A percentile compares a stretch with the other conserved stretches of the same genome.
Evolutionary conservation across 2,113 vertebrate genomes (phyloP).

Genomic region (Limnothrissa miodon): DNA sequence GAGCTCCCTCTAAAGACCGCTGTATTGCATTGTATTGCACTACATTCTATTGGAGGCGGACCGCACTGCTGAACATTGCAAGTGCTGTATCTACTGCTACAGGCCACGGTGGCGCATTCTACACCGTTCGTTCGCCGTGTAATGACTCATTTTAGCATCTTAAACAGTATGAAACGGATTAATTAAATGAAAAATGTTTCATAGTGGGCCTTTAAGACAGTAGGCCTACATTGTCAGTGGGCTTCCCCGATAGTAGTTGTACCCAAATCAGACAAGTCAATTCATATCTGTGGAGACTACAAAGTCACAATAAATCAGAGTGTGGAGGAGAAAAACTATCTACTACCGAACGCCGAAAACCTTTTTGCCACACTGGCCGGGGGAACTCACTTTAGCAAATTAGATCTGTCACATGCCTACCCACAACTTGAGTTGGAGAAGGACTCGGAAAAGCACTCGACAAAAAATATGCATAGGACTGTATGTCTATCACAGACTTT

Average conservation of each 20-base stretch:
- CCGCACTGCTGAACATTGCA: too few relatives aligned
- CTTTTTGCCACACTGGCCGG: conserved; percentile 35
- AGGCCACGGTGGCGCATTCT: too few relatives aligned
- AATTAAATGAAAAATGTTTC: too few relatives aligned
- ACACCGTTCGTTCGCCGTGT: too few relatives aligned
- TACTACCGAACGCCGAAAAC: conserved; percentile 28
- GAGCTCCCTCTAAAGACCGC: too few relatives aligned
- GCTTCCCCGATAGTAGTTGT: conserved; percentile 23
- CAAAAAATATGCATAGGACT: conserved; percentile 27
- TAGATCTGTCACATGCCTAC: conserved; percentile 33
- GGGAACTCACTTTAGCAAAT: conserved; percentile 25
- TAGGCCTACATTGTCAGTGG: conserved; percentile 25
- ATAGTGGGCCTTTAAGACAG: too few relatives aligned
- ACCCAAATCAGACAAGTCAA: conserved; percentile 25
- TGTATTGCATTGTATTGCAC: too few relatives aligned
- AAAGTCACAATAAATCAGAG: conserved; percentile 26
- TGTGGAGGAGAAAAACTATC: conserved; percentile 4
- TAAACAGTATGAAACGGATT: too few relatives aligned
- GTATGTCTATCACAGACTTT: neutral
- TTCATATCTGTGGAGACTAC: conserved; percentile 20
- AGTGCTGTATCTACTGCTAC: too few relatives aligned
- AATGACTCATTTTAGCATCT: too few relatives aligned
- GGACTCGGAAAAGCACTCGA: conserved; percentile 28
- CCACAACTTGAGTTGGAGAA: conserved; percentile 26
- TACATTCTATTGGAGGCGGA: too few relatives aligned